Evolutionary conservation across 2,888 invertebrate genomes (phyloP), one percentile per base, ranked within the genome.

Genomic region (Aphidius colemani): DNA sequence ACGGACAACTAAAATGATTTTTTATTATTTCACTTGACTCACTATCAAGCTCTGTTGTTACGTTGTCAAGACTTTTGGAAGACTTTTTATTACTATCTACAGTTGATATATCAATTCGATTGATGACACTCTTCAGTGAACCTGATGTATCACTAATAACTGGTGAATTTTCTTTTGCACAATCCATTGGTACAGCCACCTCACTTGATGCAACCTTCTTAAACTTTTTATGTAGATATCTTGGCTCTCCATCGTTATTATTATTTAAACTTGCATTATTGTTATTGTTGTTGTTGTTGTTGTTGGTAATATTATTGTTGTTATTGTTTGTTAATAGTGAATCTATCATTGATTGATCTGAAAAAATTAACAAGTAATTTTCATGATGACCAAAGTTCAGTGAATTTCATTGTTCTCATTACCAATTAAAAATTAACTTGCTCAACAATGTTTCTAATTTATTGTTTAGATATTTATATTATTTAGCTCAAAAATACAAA

Each of bases 151-250:
- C 10, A 7, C 45, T 30, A 7, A 66, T 61, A 59, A 66, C 50
- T 40, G 59, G 49, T 10, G 53, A 30, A 50, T 59, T 61, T 65
- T 73, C 75, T 72, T 76, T 80, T 72, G 75, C 77, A 68, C 70
- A 49, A 43, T 78, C 77, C 70, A 74, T 76, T 72, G 74, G 71
- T 65, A 75, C 70, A 68, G 72, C 66, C 67, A 75, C 77, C 69
- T 74, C 81, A 59, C 82, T 84, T 75, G 88, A 89, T 81, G 90
- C 93, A 86, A 94, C 89, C 84, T 94, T 94, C 85, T 95, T 95
- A 84, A 95, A 95, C 83, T 95, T 95, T 84, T 95, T 95, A 83
- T 95, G 95, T 82, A 94, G 87, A 85, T 95, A 95, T 83, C 90
- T 92, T 78, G 87, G 87, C 78, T 89, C 89, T 70, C 77, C 78